phyloP scores from a whole-genome alignment of 2,888 invertebrate species.

The Metacarcinus magister region DNA sequence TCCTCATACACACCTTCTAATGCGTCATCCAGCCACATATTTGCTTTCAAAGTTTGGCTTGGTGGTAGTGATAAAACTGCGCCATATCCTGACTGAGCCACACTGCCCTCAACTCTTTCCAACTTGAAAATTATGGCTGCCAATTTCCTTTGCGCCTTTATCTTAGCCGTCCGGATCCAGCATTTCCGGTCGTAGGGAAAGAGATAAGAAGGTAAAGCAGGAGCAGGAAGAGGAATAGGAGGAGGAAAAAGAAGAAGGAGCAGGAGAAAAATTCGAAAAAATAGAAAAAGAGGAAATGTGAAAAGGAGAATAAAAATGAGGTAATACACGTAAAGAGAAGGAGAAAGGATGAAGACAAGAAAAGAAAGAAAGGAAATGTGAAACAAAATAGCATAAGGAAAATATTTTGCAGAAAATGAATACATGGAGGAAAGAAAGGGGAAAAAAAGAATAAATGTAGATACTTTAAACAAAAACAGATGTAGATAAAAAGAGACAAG shows the following conservation, averaged over 20 bases:
- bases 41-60: constrained; percentile 36
- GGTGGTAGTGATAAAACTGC: neutral
- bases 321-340: no score
- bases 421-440: neutral
- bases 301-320: neutral
- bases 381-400: no score
- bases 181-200: neutral
- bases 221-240: no score
- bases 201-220: neutral
- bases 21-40: constrained; percentile 33
- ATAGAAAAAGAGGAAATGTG: neutral
- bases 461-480: no score
- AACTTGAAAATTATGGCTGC: constrained; percentile 45
- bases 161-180: neutral
- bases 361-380: neutral
- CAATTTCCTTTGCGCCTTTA: constrained; percentile 11
- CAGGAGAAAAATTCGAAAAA: neutral
- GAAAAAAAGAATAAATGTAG: no score
- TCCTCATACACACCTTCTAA: neutral
- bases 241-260: neutral
- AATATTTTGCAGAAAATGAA: no score
- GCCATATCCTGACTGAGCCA: neutral
- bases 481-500: neutral
- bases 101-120: neutral
- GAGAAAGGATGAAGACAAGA: neutral